Percentiles rank a stretch among this genome's conserved stretches.
Conservation (phyloP, 2,888 invertebrate genomes). For the Agrilus cyanescens region DNA sequence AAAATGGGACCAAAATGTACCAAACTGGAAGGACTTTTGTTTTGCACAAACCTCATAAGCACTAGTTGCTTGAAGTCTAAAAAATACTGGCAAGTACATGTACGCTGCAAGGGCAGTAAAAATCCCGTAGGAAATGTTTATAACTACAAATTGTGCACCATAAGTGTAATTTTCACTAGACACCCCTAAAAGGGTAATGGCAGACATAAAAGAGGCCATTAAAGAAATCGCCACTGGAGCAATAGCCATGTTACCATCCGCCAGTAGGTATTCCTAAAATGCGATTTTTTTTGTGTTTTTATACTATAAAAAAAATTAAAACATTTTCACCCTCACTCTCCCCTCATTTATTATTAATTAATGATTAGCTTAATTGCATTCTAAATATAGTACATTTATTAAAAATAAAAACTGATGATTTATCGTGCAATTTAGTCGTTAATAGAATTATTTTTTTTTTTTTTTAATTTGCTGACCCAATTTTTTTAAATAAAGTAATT, state of each 20-base stretch:
- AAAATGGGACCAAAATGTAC: too few species aligned
- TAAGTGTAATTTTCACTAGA: conserved; percentile 77
- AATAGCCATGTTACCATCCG: conserved; percentile 68
- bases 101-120: conserved; percentile 68
- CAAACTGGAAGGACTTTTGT: background rate
- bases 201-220: conserved; percentile 92
- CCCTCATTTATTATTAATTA: too few species aligned
- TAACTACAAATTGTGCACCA: conserved; percentile 68
- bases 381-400: too few species aligned
- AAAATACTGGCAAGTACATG: conserved; percentile 76
- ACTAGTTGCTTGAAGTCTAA: conserved; percentile 69
- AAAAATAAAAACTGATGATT: too few species aligned
- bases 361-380: too few species aligned
- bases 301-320: too few species aligned
- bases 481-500: too few species aligned
- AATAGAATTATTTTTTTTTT: too few species aligned
- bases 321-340: too few species aligned
- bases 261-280: conserved; percentile 69
- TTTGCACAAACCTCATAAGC: conserved; percentile 62
- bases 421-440: too few species aligned
- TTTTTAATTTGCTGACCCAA: too few species aligned
- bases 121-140: conserved; percentile 63
- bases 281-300: background rate
- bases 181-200: conserved; percentile 78
- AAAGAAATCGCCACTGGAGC: conserved; percentile 75